Conservation (phyloP, 2,113 vertebrate genomes). For the Lanius collurio region DNA sequence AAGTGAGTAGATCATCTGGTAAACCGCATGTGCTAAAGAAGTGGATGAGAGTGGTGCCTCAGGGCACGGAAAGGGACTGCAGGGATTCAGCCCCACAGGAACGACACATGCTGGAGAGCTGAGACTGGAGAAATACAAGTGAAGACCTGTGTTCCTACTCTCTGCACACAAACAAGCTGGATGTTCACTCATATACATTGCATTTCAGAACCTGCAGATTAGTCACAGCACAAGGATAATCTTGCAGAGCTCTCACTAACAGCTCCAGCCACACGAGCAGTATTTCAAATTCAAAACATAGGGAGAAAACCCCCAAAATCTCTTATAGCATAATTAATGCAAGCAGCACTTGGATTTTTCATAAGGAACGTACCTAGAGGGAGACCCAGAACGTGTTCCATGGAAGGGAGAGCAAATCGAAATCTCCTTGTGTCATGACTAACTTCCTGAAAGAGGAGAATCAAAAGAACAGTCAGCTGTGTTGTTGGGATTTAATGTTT, state of each 20-base stretch:
- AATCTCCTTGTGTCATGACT: conserved; percentile 93
- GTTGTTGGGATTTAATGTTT: background rate
- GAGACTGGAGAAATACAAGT: background rate
- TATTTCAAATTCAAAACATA: background rate
- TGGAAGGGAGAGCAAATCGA: conserved; percentile 88
- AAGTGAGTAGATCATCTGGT: background rate
- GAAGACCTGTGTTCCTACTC: background rate
- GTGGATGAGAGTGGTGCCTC: background rate
- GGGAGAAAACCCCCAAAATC: background rate
- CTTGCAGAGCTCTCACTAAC: background rate
- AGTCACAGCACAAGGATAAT: background rate
- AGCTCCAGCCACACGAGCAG: background rate
- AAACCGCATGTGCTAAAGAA: background rate
- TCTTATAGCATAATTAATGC: background rate
- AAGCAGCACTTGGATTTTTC: background rate
- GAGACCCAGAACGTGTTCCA: conserved; percentile 87
- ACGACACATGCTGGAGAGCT: background rate
- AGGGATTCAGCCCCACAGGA: background rate
- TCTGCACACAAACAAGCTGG: background rate
- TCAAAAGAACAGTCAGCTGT: background rate
- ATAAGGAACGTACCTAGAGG: conserved; percentile 82
- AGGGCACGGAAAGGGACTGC: background rate
- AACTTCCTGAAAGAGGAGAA: conserved; percentile 76
- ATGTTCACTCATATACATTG: background rate
- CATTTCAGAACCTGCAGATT: background rate